These are phyloP conservation scores for Branchipolynoe longqiensis DNA, from an alignment of 2,888 invertebrate species.

Conservation along the genomic window DNA sequence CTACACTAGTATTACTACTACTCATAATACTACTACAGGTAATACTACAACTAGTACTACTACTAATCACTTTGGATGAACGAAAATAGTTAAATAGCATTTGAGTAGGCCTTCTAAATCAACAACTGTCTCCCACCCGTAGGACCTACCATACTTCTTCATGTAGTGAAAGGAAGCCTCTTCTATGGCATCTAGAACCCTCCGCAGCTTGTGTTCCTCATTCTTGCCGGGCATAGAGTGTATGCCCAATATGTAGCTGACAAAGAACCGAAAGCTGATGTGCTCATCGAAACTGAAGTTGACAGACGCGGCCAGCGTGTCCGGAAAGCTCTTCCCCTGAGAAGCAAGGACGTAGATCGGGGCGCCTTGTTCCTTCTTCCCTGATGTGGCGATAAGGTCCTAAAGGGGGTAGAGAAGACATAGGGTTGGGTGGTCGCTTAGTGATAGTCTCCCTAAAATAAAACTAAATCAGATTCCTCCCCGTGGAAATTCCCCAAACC, in stretches of 20 bases:
- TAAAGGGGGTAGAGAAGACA: no score
- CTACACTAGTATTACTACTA: no score
- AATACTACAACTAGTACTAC: no score
- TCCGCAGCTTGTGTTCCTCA: constrained; percentile 58
- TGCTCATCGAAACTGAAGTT: constrained; percentile 69
- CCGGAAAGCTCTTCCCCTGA: constrained; percentile 68
- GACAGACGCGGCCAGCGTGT: constrained; percentile 66
- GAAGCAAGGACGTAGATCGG: constrained; percentile 66
- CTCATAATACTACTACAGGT: no score
- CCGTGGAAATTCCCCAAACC: no score
- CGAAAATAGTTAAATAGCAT: no score
- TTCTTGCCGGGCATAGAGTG: constrained; percentile 65
- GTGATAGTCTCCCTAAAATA: no score
- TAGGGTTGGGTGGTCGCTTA: no score
- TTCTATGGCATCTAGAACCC: constrained; percentile 69
- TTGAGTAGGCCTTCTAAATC: no score
- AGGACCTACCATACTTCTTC: constrained; percentile 39
- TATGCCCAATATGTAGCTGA: constrained; percentile 65
- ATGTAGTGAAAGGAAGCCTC: constrained; percentile 64
- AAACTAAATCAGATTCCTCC: no score
- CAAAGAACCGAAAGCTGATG: constrained; percentile 66
- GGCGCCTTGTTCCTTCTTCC: constrained; percentile 60
- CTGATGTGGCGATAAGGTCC: constrained; percentile 1
- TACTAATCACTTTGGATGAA: no score
- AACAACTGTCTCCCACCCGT: neutral